phyloP scores from a whole-genome alignment of 2,797 vertebrate genomes.

The Onychomys arenicola region DNA sequence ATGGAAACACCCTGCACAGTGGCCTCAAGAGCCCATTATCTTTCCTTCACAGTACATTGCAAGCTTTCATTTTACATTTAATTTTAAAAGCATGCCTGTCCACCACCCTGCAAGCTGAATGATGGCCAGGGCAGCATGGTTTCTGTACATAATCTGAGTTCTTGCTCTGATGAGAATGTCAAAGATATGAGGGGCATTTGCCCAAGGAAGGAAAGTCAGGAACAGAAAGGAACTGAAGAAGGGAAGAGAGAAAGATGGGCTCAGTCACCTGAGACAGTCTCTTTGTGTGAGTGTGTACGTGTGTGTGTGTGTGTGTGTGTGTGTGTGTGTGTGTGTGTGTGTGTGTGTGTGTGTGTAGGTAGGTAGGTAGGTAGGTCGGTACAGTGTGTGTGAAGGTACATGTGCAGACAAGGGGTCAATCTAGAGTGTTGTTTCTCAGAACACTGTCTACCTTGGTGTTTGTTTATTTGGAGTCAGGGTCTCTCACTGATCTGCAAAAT shows the following conservation, averaged over 20 bases:
- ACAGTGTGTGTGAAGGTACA: background rate
- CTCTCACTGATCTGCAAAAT: background rate
- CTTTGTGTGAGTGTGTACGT: background rate
- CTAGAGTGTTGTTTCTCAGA: background rate
- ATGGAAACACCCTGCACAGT: background rate
- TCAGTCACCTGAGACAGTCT: background rate
- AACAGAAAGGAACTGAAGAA: background rate
- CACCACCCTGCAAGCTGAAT: rapidly evolving
- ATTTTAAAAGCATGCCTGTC: background rate
- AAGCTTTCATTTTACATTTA: background rate
- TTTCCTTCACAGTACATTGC: background rate
- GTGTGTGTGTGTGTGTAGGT: no score
- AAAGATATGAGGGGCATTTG: background rate
- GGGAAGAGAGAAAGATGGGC: no score
- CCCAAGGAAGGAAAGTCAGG: background rate
- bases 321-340: background rate
- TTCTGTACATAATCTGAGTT: background rate
- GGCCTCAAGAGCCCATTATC: background rate
- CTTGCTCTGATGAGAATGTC: background rate
- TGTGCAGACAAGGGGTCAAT: background rate
- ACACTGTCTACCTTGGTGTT: background rate
- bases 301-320: background rate
- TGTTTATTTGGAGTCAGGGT: background rate
- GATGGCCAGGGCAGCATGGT: rapidly evolving
- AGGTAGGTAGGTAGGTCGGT: no score